phyloP scores from a whole-genome alignment of 2,113 vertebrate species.

The Raja brachyura region DNA sequence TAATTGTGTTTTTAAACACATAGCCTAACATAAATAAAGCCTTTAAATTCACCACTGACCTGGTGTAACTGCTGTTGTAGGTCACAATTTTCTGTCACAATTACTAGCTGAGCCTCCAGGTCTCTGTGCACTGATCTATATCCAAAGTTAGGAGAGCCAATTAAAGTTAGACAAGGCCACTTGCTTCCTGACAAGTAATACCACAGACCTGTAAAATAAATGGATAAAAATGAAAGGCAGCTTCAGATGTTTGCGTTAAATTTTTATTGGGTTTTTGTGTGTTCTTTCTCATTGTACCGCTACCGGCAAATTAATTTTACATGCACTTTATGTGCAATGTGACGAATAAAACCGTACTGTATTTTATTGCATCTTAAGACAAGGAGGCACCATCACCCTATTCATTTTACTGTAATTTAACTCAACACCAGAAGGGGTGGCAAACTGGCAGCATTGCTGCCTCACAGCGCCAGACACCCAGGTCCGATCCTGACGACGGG shows the following conservation, averaged over 20 bases:
- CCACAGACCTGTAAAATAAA: constrained; percentile 77
- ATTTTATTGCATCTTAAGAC: background rate
- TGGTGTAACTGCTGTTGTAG: constrained; percentile 82
- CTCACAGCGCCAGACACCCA: too few relatives aligned
- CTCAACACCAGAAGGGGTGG: too few relatives aligned
- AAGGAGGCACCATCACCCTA: background rate
- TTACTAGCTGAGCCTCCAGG: constrained; percentile 90
- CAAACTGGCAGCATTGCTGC: too few relatives aligned
- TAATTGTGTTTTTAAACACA: background rate
- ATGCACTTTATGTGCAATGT: too few relatives aligned
- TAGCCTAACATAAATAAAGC: background rate
- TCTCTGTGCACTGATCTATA: constrained; percentile 93
- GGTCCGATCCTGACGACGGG: too few relatives aligned
- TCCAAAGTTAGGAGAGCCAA: constrained; percentile 95
- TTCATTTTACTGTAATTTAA: background rate
- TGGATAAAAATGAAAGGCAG: background rate
- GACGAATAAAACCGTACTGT: too few relatives aligned
- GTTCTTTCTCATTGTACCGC: too few relatives aligned
- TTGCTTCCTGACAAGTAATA: constrained; percentile 80
- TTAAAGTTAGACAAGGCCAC: constrained; percentile 85
- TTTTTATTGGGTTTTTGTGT: too few relatives aligned
- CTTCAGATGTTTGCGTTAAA: too few relatives aligned
- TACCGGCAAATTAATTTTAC: too few relatives aligned
- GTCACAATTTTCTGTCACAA: constrained; percentile 79
- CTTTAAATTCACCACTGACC: constrained; percentile 55